Base-by-base conservation (phyloP, 1,140 invertebrate genomes). In the Caenorhabditis latens region DNA sequence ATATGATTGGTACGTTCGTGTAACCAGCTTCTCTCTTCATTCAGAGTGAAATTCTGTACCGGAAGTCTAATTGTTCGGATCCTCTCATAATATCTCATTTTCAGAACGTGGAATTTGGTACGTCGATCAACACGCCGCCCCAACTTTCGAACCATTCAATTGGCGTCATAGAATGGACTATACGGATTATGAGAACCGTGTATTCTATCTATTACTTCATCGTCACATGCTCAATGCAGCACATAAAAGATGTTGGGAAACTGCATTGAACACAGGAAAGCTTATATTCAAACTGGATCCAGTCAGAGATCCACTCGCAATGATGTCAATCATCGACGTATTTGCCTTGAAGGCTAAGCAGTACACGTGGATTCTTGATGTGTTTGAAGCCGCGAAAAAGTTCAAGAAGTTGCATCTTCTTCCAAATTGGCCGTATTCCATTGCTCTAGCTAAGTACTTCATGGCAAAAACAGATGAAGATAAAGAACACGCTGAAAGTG, bases 91-190 rank as follows among this genome's bases (percentile, higher is more conserved):
- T 32, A 32, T 32, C 32, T 32, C 32, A 32, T 82, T 58, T 85
- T 85, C 61, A 88, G 87, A 88, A 82, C 79, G 87, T 5, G 87
- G 87, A 48, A 85, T 88, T n/a, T 88, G 55, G 48, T 84, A 50
- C 40, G 86, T 84, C 32, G 87, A 88, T 42, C 65, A 85, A 65
- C 46, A 71, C 32, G 40, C 63, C 14, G 32, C 21, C 43, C n/a
- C 75, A n/a, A 24, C 48, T 3, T 88, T 85, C 46, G 53, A 82
- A 14, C 50, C 63, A 13, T 85, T 84, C 42, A 32, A 85, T 24
- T 79, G 57, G 65, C 13, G n/a, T 16, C 83, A 85, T 42, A 53
- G 83, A 50, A 71, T 88, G 43, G 24, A 79, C 13, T 88, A 88
- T 55, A 4, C 57, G 6, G 83, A 85, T 48, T 75, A 82, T 19